phyloP scores from a whole-genome alignment of 92 coral and sea anemone genomes.

The Porites rus region DNA sequence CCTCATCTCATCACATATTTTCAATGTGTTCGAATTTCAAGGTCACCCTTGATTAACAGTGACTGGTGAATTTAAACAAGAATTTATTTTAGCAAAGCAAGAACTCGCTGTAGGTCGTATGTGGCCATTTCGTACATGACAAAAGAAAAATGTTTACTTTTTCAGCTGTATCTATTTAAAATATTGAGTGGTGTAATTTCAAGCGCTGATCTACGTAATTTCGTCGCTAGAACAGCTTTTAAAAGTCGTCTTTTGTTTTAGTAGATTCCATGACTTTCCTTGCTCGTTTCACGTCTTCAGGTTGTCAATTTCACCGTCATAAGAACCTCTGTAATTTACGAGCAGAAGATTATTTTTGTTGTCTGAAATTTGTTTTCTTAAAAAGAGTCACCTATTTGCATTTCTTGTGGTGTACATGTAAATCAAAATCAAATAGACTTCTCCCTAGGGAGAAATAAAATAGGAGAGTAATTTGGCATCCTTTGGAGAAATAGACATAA shows the following conservation, averaged over 20 bases:
- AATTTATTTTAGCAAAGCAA: neutral
- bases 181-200: neutral
- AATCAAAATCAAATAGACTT: conserved; percentile 28
- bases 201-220: neutral
- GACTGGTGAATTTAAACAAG: neutral
- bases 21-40: conserved; percentile 7
- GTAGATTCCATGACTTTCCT: neutral
- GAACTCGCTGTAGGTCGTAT: too few relatives aligned
- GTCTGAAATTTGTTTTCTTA: neutral
- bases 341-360: conserved; percentile 1
- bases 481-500: neutral
- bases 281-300: neutral
- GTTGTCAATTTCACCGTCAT: conserved; percentile 36
- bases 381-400: conserved; percentile 23
- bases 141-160: conserved; percentile 16
- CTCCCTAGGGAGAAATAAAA: neutral
- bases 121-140: too few relatives aligned
- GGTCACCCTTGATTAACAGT: neutral
- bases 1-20: neutral
- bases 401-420: conserved; percentile 19
- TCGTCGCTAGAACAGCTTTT: neutral
- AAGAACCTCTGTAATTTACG: conserved; percentile 21
- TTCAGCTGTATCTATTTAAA: neutral
- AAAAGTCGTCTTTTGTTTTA: neutral
- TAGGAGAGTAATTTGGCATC: neutral